Evolutionary conservation across 2,888 invertebrate genomes (phyloP), one percentile per base, ranked within the genome.

Genomic region (Amiota mariae): DNA sequence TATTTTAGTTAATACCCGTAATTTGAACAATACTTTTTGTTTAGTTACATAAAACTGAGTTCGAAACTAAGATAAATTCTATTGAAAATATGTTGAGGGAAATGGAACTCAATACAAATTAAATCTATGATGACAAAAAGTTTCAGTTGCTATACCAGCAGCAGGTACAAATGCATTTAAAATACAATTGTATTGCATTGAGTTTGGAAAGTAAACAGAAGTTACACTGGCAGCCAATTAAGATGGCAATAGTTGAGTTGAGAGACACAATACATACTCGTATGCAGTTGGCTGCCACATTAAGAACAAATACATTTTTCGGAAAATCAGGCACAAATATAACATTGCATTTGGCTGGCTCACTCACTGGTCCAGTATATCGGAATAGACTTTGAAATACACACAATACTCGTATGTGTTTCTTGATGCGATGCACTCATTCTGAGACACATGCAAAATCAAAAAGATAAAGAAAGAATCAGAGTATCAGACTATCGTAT

Each of bases 181-280:
- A 36, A 36, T 36, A 36, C 36, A 36, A 36, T 36, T 46, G 63
- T 18, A 46, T n/a, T 63, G 12, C 12, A n/a, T 12, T n/a, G 24
- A 36, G 36, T 63, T 63, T 63, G 46, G 36, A 6, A 18, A 13
- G n/a, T 46, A 63, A 63, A 63, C 63, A 63, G 63, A 24, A 24
- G 36, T 10, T 63, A 46, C 9, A 63, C 12, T 63, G 36, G n/a
- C n/a, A 63, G 63, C 63, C 63, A 63, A 63, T 63, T 63, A 63
- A 63, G 63, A 36, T n/a, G 36, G 24, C 36, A n/a, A 63, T 2
- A 63, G 59, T 24, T 10, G 59, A 18, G 20, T 59, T 0, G 11
- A 54, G 54, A n/a, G 15, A 18, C 12, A 3, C 15, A 59, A 9
- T 59, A 59, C 59, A 24, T 20, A n/a, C n/a, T n/a, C n/a, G n/a